phyloP scores from a whole-genome alignment of 2,113 vertebrate species.

The Indicator indicator region DNA sequence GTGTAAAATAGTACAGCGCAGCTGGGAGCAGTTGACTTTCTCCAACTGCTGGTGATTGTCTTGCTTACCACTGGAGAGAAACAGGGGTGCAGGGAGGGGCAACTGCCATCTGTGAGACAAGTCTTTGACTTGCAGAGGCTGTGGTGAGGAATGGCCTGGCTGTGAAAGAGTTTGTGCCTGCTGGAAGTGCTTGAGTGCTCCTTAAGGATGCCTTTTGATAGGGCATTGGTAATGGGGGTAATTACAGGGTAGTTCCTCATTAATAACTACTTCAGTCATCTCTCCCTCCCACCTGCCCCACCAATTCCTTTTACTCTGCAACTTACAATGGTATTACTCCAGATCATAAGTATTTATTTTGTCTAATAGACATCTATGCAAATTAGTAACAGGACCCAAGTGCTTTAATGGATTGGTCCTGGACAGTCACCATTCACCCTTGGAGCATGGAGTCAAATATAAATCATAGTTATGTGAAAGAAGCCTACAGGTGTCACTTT shows the following conservation, averaged over 20 bases:
- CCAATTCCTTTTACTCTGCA: not conserved
- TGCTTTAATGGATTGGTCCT: too few relatives aligned
- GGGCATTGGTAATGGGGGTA: not conserved
- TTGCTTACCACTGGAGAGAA: slow-evolving; percentile 5
- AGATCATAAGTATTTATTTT: not conserved
- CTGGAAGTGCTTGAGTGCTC: not conserved
- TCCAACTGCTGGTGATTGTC: slow-evolving; percentile 53
- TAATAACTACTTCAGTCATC: slow-evolving; percentile 15
- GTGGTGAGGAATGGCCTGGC: not conserved
- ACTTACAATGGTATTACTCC: not conserved
- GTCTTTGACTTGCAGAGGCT: not conserved
- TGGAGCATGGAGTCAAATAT: not conserved
- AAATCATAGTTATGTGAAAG: not conserved
- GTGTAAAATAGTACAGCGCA: slow-evolving; percentile 37
- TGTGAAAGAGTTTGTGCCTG: not conserved
- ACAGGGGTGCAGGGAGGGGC: not conserved
- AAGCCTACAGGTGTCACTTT: not conserved
- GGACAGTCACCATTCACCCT: not conserved
- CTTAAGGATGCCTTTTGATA: not conserved
- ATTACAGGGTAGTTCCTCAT: slow-evolving; percentile 29
- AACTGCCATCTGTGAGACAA: slow-evolving; percentile 1
- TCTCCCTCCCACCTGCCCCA: not conserved
- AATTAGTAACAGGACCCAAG: not conserved
- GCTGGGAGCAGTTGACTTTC: slow-evolving; percentile 47
- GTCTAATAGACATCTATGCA: not conserved